Evolutionary conservation across 2,797 vertebrate species (phyloP).

Genomic region (Pangasius mekongensis): DNA sequence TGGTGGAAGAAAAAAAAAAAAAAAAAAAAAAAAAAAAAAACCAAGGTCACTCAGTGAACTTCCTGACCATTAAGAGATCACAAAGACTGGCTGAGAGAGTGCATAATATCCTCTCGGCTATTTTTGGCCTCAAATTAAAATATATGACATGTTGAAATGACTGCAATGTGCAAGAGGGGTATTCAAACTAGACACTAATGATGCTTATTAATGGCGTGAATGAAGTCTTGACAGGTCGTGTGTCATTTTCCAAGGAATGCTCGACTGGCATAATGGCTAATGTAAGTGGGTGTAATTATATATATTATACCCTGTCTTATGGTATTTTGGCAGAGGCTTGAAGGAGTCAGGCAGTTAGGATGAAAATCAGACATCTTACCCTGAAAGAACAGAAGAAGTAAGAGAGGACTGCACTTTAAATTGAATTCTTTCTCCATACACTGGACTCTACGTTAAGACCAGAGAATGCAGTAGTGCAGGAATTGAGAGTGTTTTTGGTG

Average conservation of each 20-base stretch:
- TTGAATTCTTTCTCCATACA: constrained; percentile 45
- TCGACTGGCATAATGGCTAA: constrained; percentile 97
- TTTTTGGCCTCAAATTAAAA: constrained; percentile 99
- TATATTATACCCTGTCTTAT: constrained; percentile 96
- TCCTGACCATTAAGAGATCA: constrained; percentile 84
- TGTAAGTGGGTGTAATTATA: constrained; percentile 99
- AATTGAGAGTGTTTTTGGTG: constrained; percentile 58
- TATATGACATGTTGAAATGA: constrained; percentile 99
- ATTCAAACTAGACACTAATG: constrained; percentile 99
- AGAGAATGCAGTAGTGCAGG: constrained; percentile 74
- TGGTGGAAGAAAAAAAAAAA: constrained; percentile 67
- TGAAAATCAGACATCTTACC: constrained; percentile 79
- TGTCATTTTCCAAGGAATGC: constrained; percentile 92
- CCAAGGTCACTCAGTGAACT: constrained; percentile 84
- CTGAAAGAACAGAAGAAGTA: constrained; percentile 67
- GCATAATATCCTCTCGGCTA: constrained; percentile 94
- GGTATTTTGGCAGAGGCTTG: constrained; percentile 98
- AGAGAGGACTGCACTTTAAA: constrained; percentile 43
- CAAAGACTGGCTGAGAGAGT: constrained; percentile 82
- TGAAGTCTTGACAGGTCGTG: constrained; percentile 99
- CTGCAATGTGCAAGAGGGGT: constrained; percentile 99
- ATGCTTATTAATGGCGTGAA: constrained; percentile 99
- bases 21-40: constrained; percentile 76
- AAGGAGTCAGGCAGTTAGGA: constrained; percentile 86
- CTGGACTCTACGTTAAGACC: constrained; percentile 68